Evolutionary conservation across 2,888 invertebrate species (phyloP), one percentile per base, ranked within the genome.

Genomic region (Odontomyia ornata): DNA sequence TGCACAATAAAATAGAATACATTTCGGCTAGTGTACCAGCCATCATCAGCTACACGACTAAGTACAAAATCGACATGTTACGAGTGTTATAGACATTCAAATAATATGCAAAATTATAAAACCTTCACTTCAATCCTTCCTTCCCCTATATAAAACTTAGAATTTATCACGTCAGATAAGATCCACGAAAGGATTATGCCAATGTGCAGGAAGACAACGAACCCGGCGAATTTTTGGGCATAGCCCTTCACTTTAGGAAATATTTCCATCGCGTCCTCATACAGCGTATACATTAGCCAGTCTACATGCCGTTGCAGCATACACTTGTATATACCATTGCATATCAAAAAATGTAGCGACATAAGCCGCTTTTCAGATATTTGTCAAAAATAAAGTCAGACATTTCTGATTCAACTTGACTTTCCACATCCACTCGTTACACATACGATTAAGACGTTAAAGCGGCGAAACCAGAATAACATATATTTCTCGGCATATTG

Each of bases 331-430:
- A 52, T 9, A 52, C 52, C 15, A 52, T 11, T 46, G 57, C 21
- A 57, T 15, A 52, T 52, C 52, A 52, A 18, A 52, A 36, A 52
- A 15, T 52, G 18, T n/a, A 52, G 52, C 52, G 13, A 52, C 15
- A 18, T 18, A 62, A 62, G 62, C 23, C 28, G 62, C 28, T 30
- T 36, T 65, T 36, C 21, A 36, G 65, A 28, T 27, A 36, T 65
- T 28, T 65, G 43, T 65, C 65, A 65, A 65, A 65, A 65, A 36
- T 65, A 65, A 52, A 65, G 36, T 65, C 13, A n/a, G 65, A 65
- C 65, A 27, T 65, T 65, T 65, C 25, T 65, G n/a, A 65, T 27
- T 65, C 11, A 65, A 65, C 65, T 36, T 36, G 65, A 27, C 65
- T 65, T 30, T 36, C 36, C 18, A 21, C 23, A 36, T 36, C 3